A percentile compares a stretch with the other conserved stretches of the same genome.
Evolutionary conservation across 1,140 invertebrate species (phyloP).

Genomic region (Polypedilum pembai): DNA sequence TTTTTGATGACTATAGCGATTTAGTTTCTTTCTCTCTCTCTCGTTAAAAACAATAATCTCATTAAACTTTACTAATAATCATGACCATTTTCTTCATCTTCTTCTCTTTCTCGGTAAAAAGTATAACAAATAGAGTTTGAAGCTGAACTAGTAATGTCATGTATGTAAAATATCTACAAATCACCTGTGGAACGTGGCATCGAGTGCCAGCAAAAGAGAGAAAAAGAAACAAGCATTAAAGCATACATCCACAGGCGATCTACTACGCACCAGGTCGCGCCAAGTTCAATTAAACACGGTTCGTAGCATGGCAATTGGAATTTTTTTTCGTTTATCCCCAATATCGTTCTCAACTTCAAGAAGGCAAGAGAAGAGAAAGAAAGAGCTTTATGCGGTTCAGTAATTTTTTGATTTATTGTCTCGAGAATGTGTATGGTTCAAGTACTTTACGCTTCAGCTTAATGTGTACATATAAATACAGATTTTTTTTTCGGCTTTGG

Average conservation of each 20-base stretch:
- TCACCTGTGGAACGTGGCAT: conserved; percentile 22
- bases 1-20: too few relatives aligned
- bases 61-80: too few relatives aligned
- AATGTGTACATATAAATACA: background rate
- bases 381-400: conserved; percentile 23
- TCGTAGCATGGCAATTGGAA: background rate
- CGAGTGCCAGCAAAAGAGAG: too few relatives aligned
- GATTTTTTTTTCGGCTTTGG: background rate
- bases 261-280: background rate
- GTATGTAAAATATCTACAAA: conserved; percentile 12
- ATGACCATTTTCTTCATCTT: too few relatives aligned
- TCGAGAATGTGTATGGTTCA: background rate
- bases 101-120: background rate
- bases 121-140: background rate
- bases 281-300: conserved; percentile 3
- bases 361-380: too few relatives aligned
- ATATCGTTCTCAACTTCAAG: background rate
- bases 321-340: background rate
- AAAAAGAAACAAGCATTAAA: background rate
- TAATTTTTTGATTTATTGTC: conserved; percentile 27
- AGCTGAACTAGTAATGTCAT: conserved; percentile 24
- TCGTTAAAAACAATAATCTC: too few relatives aligned
- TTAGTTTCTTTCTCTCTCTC: too few relatives aligned
- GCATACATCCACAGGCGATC: conserved; percentile 18
- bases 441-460: conserved; percentile 14